Base-by-base conservation (phyloP, 2,113 vertebrate genomes). In the Eubucco bourcierii region DNA sequence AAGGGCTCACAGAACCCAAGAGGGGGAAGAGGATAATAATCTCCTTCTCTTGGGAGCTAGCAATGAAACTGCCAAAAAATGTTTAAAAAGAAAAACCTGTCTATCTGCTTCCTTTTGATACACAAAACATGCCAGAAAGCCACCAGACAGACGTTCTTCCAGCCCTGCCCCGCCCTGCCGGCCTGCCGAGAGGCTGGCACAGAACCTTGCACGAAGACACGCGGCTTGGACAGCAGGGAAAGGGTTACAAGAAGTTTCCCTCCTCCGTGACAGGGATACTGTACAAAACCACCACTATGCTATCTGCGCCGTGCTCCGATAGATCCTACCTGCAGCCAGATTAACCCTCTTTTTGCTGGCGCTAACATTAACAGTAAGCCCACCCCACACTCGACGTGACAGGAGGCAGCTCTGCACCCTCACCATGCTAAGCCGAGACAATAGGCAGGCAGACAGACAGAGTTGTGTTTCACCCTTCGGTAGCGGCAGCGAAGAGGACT, bases 241-340 rank as follows among this genome's bases (percentile, higher is more conserved):
- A 0, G 63, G 70, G 89, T 95, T 95, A 93, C 80, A 34, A 94
- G 60, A 84, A 84, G 72, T 80, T 76, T 77, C 64, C 59, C 76
- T 91, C 53, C 89, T 67, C 73, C 52, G 11, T 33, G 77, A 75
- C 89, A 85, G 15, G 13, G 2, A 89, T 55, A 65, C 71, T 66
- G 87, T 72, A 85, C 88, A 90, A 96, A 97, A 87, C 90, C 94
- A 95, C 91, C 39, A 61, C 65, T 92, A 16, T 71, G 92, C 47
- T 91, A 92, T 81, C 59, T 2, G 25, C 77, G 72, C 27, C 15
- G 31, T 7, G 81, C 81, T 78, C 34, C 33, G 24, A 74, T 25
- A 83, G 72, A 91, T 37, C 56, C 52, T 81, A 94, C 88, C 84
- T 89, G 87, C 90, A 61, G 63, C 0, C 23, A 78, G 78, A 72